Percentiles rank a stretch among this genome's conserved stretches.
These are phyloP conservation scores for Aleiodes alternator DNA, from an alignment of 2,888 invertebrate species.

Conservation along the genomic window DNA sequence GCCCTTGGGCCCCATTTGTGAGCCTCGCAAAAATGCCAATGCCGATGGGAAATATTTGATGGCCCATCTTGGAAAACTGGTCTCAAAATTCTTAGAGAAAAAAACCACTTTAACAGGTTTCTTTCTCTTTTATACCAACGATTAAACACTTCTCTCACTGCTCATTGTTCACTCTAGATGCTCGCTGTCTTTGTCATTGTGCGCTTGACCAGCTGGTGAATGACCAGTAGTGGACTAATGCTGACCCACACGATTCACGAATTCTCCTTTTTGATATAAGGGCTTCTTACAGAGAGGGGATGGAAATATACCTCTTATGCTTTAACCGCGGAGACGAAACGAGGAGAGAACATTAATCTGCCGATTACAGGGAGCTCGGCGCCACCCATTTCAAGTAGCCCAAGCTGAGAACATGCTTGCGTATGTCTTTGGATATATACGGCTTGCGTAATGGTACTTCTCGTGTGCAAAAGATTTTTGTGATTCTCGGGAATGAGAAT, in stretches of 20 bases:
- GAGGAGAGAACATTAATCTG: slow-evolving; percentile 72
- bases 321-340: slow-evolving; percentile 43
- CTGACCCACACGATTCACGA: slow-evolving; percentile 37
- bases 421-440: slow-evolving; percentile 38
- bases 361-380: slow-evolving; percentile 72
- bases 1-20: slow-evolving; percentile 39
- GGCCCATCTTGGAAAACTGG: slow-evolving; percentile 64
- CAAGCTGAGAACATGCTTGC: slow-evolving; percentile 64
- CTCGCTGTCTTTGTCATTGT: slow-evolving; percentile 9
- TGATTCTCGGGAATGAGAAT: not conserved
- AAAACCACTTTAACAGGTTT: slow-evolving; percentile 41
- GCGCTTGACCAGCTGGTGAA: slow-evolving; percentile 19
- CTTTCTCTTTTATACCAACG: not conserved
- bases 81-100: slow-evolving; percentile 31
- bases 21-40: slow-evolving; percentile 21
- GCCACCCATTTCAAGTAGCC: slow-evolving; percentile 73
- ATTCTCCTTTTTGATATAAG: slow-evolving; percentile 21
- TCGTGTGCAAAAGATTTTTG: not conserved
- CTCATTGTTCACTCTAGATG: slow-evolving; percentile 13
- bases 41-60: slow-evolving; percentile 61
- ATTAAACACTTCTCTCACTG: not conserved
- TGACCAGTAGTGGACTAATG: slow-evolving; percentile 27
- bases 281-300: slow-evolving; percentile 8
- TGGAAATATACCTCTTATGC: slow-evolving; percentile 8
- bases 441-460: not conserved